These are phyloP conservation scores for Yoshiicerus persimilis DNA, from an alignment of 1,140 invertebrate species.

Conservation along the genomic window DNA sequence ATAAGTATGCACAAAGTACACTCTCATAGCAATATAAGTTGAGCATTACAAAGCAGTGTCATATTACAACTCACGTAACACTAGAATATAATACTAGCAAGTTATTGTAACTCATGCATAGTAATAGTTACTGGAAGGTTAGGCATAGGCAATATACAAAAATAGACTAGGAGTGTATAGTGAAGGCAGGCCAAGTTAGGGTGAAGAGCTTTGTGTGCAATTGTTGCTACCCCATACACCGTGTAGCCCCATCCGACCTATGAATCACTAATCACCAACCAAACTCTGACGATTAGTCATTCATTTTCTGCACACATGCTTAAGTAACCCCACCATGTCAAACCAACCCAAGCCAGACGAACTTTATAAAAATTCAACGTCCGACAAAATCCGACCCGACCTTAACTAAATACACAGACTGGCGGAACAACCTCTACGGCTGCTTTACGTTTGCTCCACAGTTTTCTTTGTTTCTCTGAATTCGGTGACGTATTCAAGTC, in stretches of 20 bases:
- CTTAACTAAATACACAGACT: background rate
- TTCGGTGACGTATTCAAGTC: background rate
- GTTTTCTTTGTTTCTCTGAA: background rate
- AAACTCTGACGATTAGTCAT: background rate
- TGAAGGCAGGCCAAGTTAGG: background rate
- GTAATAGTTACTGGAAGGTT: too few species aligned
- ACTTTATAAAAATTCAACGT: background rate
- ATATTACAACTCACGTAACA: too few species aligned
- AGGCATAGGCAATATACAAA: background rate
- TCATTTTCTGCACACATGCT: background rate
- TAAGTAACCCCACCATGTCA: background rate
- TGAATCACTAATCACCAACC: background rate
- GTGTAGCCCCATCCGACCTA: background rate
- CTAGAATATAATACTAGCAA: too few species aligned
- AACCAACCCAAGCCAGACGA: background rate
- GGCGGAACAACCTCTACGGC: background rate
- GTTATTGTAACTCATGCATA: too few species aligned
- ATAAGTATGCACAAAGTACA: too few species aligned
- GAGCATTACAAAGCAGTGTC: too few species aligned
- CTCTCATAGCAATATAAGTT: too few species aligned
- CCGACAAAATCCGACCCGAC: background rate
- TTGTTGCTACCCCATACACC: background rate
- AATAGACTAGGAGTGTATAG: background rate
- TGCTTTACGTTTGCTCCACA: background rate
- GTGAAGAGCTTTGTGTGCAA: background rate